phyloP scores from a whole-genome alignment of 2,113 vertebrate species.

The Petrocephalus zakoni region DNA sequence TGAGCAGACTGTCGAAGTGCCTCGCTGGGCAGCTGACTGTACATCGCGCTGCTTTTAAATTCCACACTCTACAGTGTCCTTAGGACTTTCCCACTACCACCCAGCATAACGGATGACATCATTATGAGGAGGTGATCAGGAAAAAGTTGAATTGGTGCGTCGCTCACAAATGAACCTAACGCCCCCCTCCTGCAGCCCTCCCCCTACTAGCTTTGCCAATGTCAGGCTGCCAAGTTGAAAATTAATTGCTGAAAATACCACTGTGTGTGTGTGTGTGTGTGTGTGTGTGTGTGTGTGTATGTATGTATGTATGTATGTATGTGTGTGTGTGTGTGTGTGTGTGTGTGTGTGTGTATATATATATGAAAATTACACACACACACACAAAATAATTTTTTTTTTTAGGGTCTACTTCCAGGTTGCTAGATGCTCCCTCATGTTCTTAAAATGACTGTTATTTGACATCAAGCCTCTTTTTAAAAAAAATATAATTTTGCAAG shows the following conservation, averaged over 20 bases:
- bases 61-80: background rate
- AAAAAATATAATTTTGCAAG: background rate
- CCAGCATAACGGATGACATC: background rate
- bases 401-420: background rate
- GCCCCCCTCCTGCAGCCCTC: background rate
- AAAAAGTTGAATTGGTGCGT: background rate
- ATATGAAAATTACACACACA: too few relatives aligned
- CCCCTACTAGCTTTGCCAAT: background rate
- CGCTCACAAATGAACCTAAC: background rate
- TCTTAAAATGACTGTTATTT: background rate
- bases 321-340: too few relatives aligned
- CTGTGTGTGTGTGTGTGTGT: too few relatives aligned
- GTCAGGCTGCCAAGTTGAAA: conserved; percentile 11
- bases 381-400: background rate
- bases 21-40: background rate
- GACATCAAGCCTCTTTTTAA: conserved; percentile 9
- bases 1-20: background rate
- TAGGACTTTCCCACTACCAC: background rate
- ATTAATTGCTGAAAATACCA: conserved; percentile 20
- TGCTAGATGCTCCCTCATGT: background rate
- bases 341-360: too few relatives aligned
- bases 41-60: background rate
- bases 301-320: too few relatives aligned
- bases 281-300: too few relatives aligned
- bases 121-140: background rate